Evolutionary conservation across 2,113 vertebrate species (phyloP), one percentile per base, ranked within the genome.

Genomic region (Cisticola juncidis): DNA sequence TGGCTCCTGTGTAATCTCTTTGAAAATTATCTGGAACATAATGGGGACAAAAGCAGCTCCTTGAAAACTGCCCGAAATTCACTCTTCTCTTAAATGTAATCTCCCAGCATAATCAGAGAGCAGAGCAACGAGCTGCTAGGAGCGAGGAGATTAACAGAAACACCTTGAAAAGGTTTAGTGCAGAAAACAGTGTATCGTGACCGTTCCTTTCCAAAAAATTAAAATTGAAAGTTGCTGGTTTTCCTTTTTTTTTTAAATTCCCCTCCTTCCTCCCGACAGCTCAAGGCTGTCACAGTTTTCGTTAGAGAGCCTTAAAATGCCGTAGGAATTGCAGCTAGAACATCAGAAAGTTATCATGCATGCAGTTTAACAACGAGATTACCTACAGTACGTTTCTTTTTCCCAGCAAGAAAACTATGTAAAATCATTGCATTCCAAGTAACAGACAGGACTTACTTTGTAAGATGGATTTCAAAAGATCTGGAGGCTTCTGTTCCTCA

Each of bases 401-500:
- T 28, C 48, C 40, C 76, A 53, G 60, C 82, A 51, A 92, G 62
- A 81, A 79, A 90, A 58, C 74, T 79, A 62, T 57, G 53, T 56
- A 88, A 93, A 95, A 38, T 60, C 81, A 69, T 44, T 92, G 72
- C 94, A 94, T 93, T 94, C 90, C 92, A 91, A 90, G 68, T 92
- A 90, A 95, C 68, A 97, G 91, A 95, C 86, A 89, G 84, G 81
- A 92, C 92, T 95, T 78, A 93, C 68, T 96, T 85, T 96, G 71
- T 73, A 95, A 96, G 91, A 97, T 88, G 69, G 74, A 82, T 97
- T 97, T 97, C 80, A 86, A 96, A 96, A 97, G 82, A 97, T 97
- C 90, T 95, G 93, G 81, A 97, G 94, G 95, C 90, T 96, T 95
- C 95, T 97, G 96, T 95, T 96, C 95, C 92, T 94, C 96, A 93